These are phyloP conservation scores for Diloba caeruleocephala DNA, from an alignment of 2,888 invertebrate genomes.

Conservation along the genomic window DNA sequence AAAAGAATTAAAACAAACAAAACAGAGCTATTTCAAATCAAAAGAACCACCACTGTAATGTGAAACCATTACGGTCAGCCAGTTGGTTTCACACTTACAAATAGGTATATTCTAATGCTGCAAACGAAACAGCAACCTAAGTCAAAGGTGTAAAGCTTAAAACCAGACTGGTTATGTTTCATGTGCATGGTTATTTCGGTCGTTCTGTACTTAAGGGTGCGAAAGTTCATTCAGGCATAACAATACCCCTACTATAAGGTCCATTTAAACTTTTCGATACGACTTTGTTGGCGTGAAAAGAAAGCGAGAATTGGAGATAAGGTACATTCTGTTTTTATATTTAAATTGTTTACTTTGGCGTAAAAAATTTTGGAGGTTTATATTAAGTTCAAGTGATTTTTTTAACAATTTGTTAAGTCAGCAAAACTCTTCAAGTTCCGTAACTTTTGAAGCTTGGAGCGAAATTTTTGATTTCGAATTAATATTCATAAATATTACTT, in stretches of 20 bases:
- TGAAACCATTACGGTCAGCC: constrained; percentile 46
- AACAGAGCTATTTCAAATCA: constrained; percentile 25
- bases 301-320: constrained; percentile 38
- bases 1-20: constrained; percentile 34
- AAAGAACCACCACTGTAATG: constrained; percentile 37
- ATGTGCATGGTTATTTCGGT: constrained; percentile 65
- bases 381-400: constrained; percentile 31
- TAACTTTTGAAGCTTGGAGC: constrained; percentile 17
- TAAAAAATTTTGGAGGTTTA: constrained; percentile 28
- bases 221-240: constrained; percentile 71
- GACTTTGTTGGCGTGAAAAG: constrained; percentile 50
- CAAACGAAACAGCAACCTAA: constrained; percentile 28
- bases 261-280: constrained; percentile 60
- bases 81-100: constrained; percentile 26
- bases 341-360: constrained; percentile 25
- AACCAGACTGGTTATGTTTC: constrained; percentile 37
- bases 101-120: constrained; percentile 12
- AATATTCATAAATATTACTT: constrained; percentile 26
- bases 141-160: constrained; percentile 37
- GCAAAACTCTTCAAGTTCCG: constrained; percentile 18
- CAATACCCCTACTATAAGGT: constrained; percentile 63
- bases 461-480: constrained; percentile 25
- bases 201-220: constrained; percentile 64
- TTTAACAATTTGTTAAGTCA: constrained; percentile 27
- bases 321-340: constrained; percentile 24